Conservation (phyloP, 2,113 vertebrate genomes). For the Procapra przewalskii region DNA sequence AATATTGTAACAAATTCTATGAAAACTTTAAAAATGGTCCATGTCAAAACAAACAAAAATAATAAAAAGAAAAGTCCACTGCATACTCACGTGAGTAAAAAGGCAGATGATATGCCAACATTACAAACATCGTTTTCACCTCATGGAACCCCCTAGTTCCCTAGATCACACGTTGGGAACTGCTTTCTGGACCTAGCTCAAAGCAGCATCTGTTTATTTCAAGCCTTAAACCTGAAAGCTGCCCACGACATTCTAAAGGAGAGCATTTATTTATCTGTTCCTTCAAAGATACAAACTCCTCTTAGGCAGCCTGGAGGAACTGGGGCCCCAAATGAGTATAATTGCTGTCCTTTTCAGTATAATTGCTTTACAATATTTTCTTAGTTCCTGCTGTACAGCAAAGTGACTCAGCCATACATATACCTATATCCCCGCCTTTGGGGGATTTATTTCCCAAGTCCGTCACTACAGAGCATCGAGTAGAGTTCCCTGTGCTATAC, state of each 20-base stretch:
- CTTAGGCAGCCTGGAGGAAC: not conserved
- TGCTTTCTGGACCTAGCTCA: not conserved
- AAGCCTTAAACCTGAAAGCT: not conserved
- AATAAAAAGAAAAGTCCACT: not conserved
- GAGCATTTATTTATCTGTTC: not conserved
- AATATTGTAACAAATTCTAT: not conserved
- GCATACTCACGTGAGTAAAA: not conserved
- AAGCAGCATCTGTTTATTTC: not conserved
- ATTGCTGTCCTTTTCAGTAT: not conserved
- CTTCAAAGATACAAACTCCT: not conserved
- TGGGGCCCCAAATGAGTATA: not conserved
- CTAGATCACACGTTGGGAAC: not conserved
- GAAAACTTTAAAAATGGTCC: not conserved
- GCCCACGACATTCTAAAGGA: not conserved
- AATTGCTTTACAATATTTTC: not conserved
- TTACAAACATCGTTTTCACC: not conserved
- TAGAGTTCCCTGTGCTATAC: not conserved
- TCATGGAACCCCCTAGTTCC: accelerated
- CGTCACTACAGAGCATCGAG: not conserved
- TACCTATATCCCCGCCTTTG: not conserved
- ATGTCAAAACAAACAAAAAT: not conserved
- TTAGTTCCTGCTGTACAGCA: not conserved
- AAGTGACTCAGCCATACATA: not conserved
- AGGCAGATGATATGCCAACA: not conserved
- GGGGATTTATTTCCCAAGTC: not conserved